Percentiles rank a stretch among this genome's conserved stretches.
Evolutionary conservation across 1,140 invertebrate genomes (phyloP).

Genomic region (Latrodectus geometricus): DNA sequence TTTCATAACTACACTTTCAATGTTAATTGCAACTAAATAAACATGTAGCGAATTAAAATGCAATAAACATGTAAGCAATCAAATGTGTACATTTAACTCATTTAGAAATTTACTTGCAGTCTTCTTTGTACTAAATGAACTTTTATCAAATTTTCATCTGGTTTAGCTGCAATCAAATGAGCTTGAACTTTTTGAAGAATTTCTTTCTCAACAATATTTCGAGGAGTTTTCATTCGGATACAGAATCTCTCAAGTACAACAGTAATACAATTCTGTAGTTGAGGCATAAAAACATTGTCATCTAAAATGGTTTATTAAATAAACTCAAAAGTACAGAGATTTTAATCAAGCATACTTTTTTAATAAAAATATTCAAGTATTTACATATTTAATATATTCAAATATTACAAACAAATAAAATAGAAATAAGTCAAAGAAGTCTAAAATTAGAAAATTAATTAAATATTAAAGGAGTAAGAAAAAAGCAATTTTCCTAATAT

Average conservation of each 20-base stretch:
- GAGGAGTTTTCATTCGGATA: slow-evolving; percentile 20
- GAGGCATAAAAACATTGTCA: slow-evolving; percentile 5
- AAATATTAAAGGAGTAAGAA: too few species aligned
- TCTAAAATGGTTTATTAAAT: neutral
- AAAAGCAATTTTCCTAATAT: too few species aligned
- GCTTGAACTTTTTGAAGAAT: slow-evolving; percentile 26
- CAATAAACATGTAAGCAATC: neutral
- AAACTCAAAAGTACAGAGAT: too few species aligned
- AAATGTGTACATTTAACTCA: neutral
- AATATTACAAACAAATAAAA: too few species aligned
- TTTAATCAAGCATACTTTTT: too few species aligned
- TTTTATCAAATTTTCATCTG: neutral
- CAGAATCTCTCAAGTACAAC: slow-evolving; percentile 32
- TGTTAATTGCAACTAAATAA: neutral
- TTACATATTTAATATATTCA: too few species aligned
- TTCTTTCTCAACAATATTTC: slow-evolving; percentile 2
- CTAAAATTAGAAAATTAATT: too few species aligned
- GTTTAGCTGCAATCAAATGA: neutral
- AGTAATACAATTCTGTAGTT: slow-evolving; percentile 43
- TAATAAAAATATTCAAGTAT: too few species aligned
- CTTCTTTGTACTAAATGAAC: slow-evolving; percentile 23
- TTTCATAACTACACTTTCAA: neutral
- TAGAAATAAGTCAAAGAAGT: too few species aligned
- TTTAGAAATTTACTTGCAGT: slow-evolving; percentile 21
- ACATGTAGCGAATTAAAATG: neutral